These are phyloP conservation scores for Xanthia icteritia DNA, from an alignment of 2,888 invertebrate genomes.

Conservation along the genomic window DNA sequence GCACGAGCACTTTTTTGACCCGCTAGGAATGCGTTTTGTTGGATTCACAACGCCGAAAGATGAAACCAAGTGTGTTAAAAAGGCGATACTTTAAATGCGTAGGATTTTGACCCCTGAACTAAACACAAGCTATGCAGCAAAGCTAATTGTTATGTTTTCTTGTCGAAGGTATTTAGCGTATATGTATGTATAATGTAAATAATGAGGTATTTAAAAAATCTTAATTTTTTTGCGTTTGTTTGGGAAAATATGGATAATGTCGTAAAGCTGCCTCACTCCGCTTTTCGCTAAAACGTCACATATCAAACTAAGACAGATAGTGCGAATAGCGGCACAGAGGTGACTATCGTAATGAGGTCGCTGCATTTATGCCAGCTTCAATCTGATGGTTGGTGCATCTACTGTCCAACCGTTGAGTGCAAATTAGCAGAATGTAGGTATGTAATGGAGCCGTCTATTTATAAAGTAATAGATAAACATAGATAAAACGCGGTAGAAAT, in stretches of 20 bases:
- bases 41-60: too few relatives aligned
- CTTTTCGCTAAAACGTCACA: constrained; percentile 1
- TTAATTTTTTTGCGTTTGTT: not conserved
- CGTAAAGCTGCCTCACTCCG: not conserved
- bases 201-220: constrained; percentile 8
- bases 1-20: not conserved
- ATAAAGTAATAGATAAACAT: constrained; percentile 19
- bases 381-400: constrained; percentile 15
- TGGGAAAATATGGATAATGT: not conserved
- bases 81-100: constrained; percentile 3
- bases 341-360: not conserved
- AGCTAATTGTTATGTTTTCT: constrained; percentile 16
- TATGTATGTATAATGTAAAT: constrained; percentile 1
- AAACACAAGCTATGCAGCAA: constrained; percentile 5
- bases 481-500: constrained; percentile 32
- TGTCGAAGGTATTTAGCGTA: not conserved
- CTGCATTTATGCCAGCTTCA: constrained; percentile 10
- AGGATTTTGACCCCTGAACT: not conserved
- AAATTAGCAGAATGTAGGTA: constrained; percentile 20
- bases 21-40: not conserved
- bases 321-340: not conserved
- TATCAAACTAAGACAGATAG: constrained; percentile 5
- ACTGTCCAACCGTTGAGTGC: constrained; percentile 12
- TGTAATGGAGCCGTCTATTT: constrained; percentile 35
- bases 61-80: not conserved